These are phyloP conservation scores for Drosophila quadrilineata DNA, from an alignment of 1,140 invertebrate species.

Conservation along the genomic window DNA sequence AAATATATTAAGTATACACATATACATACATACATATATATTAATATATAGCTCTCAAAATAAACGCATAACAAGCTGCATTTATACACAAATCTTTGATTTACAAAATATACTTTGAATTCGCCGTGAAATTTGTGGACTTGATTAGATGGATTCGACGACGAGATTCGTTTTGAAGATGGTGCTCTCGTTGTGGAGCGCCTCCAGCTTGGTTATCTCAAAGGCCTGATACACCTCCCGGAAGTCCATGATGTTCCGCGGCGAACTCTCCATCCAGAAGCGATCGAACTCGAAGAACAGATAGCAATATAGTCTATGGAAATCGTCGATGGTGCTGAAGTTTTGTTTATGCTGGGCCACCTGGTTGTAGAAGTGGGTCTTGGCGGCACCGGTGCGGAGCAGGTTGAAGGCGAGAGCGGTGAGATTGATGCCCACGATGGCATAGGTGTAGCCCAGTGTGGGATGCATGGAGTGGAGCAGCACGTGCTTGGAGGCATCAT, in stretches of 20 bases:
- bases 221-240: constrained; percentile 92
- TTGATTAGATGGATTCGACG: constrained; percentile 70
- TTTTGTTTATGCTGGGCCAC: constrained; percentile 82
- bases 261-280: constrained; percentile 95
- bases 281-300: constrained; percentile 96
- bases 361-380: constrained; percentile 96
- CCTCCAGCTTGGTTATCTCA: constrained; percentile 82
- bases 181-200: constrained; percentile 64
- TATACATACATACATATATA: constrained; percentile 51
- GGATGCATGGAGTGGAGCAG: constrained; percentile 95
- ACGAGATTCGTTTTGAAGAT: constrained; percentile 76
- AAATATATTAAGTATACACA: constrained; percentile 41
- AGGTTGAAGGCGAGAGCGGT: constrained; percentile 94
- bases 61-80: constrained; percentile 70
- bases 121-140: too few relatives aligned
- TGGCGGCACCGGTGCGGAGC: constrained; percentile 90
- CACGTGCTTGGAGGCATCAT: constrained; percentile 89
- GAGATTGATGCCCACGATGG: constrained; percentile 96
- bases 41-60: constrained; percentile 63
- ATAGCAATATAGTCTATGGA: constrained; percentile 97
- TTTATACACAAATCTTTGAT: constrained; percentile 46
- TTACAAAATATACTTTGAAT: neutral
- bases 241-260: constrained; percentile 97
- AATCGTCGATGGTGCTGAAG: constrained; percentile 87
- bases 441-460: constrained; percentile 92